Base-by-base conservation (phyloP, 2,888 invertebrate genomes). In the Cantharis nigra region DNA sequence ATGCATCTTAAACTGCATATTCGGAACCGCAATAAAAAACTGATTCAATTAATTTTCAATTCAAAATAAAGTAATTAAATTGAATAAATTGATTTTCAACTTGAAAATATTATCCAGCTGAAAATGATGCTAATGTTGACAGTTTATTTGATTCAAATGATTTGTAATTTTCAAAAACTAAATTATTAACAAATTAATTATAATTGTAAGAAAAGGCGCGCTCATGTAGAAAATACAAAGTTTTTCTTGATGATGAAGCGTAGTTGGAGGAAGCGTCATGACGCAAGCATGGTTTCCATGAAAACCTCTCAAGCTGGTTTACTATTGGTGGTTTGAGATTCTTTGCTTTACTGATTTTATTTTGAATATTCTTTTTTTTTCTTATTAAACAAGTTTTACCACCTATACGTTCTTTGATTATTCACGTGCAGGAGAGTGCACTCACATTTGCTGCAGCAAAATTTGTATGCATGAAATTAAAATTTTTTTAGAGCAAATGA, bases 341-440 rank as follows among this genome's bases (percentile, higher is more conserved):
- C 77, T 76, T 79, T 78, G 72, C 72, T 70, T 70, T 72, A 70
- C 74, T 79, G 81, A 82, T 82, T 81, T 79, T 80, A 78, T 82
- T 81, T 81, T 78, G 77, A 79, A 79, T 74, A 78, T 78, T 78
- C 76, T 76, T 77, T 80, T 77, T 80, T 82, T 81, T 78, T 77
- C 79, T 80, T 80, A 78, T 79, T 81, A 81, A 82, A 81, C 81
- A 80, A 79, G 78, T 81, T 82, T 81, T 81, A 77, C 78, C 81
- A 81, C 81, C 81, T 82, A 78, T 81, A 76, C 79, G 77, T 78
- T 70, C 74, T 75, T 81, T 82, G 81, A 83, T 83, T 83, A 83
- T 82, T 82, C 82, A 83, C 81, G 80, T 80, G 76, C 72, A 72
- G 72, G 62, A 65, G n/a, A 49, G 49, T 49, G 49, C 49, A 33